Evolutionary conservation across 1,140 invertebrate genomes (phyloP), one percentile per base, ranked within the genome.

Genomic region (Geopemphigus sp.): DNA sequence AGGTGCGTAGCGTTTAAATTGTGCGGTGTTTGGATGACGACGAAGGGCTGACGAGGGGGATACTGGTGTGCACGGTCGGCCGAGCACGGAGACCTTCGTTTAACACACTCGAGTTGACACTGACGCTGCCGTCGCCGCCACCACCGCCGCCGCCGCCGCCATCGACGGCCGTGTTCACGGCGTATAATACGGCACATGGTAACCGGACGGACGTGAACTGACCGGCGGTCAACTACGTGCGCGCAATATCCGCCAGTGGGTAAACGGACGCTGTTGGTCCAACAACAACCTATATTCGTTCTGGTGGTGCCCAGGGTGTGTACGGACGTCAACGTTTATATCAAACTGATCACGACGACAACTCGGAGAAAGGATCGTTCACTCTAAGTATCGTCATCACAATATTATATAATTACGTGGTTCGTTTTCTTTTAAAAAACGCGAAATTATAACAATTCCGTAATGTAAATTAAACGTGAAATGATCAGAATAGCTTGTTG

Each of bases 1-100:
- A 32, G 5, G 5, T 15, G 1, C n/a, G n/a, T 26, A 15, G 5
- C 14, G 1, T 26, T 29, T 26, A 32, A 15, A 32, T 17, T 22
- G 15, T 45, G 39, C 3, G n/a, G 63, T 22, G 4, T 45, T 10
- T 10, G n/a, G 19, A 22, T 12, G 11, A 14, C 50, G 63, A n/a
- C n/a, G n/a, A n/a, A n/a, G n/a, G 12, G n/a, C 64, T 2, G 50
- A 5, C 17, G 70, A 56, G 17, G 26, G 50, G 26, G 68, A 8
- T n/a, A 70, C 29, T 26, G 10, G 53, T 26, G 68, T 54, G 24
- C 14, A 78, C 57, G 74, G 74, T 78, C 39, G 73, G 73, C 32
- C 73, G 73, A 61, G 39, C 73, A 61, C 32, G 32, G 39, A 61
- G 73, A 78, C 74, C 74, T 78, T 78, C 57, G 57, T 63, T 78